phyloP scores from a whole-genome alignment of 2,797 vertebrate species.

The Cynopterus sphinx region DNA sequence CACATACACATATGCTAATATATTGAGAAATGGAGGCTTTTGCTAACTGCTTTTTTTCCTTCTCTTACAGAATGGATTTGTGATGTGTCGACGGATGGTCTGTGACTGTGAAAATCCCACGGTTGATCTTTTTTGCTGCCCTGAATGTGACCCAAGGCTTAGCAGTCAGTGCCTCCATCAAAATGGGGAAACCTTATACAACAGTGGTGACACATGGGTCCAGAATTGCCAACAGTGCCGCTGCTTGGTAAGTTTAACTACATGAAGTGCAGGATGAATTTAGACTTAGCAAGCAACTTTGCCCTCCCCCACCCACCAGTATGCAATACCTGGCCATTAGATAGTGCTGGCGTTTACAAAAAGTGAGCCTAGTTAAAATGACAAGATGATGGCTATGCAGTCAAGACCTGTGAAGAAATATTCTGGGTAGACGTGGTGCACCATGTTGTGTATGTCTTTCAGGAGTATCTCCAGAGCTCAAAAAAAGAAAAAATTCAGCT shows the following conservation, averaged over 20 bases:
- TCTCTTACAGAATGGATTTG: constrained; percentile 91
- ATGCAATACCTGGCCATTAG: neutral
- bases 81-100: constrained; percentile 98
- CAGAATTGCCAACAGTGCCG: constrained; percentile 98
- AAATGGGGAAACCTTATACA: constrained; percentile 93
- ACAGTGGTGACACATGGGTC: constrained; percentile 97
- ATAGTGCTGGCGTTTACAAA: neutral
- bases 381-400: neutral
- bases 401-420: neutral
- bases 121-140: constrained; percentile 97
- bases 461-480: neutral
- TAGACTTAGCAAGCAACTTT: neutral
- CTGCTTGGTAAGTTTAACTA: constrained; percentile 92
- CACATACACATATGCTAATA: neutral
- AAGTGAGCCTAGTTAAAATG: neutral
- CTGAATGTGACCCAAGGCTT: constrained; percentile 96
- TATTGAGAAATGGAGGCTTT: neutral
- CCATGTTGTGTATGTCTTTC: neutral
- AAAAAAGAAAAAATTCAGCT: neutral
- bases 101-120: constrained; percentile 99
- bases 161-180: constrained; percentile 98
- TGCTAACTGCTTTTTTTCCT: neutral
- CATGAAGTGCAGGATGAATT: accelerated
- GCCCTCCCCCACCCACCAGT: neutral
- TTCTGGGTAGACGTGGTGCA: accelerated